Evolutionary conservation across 2,888 invertebrate species (phyloP).

Genomic region (Acrocyrtus sp.): DNA sequence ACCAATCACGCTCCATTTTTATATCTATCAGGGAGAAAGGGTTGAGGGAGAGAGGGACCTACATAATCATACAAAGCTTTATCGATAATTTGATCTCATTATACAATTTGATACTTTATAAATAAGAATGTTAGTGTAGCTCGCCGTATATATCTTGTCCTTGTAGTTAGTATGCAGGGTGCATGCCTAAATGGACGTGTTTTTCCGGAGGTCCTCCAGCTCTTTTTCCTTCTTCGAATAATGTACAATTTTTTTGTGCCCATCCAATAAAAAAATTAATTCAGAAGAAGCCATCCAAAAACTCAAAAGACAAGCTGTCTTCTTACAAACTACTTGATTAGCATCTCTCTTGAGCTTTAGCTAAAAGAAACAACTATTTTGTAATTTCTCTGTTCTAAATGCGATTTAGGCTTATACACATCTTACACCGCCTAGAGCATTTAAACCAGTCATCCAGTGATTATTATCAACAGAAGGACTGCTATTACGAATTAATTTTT

Average conservation of each 20-base stretch:
- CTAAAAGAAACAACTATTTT: background rate
- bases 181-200: constrained; percentile 32
- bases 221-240: background rate
- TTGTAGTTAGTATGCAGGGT: constrained; percentile 33
- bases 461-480: background rate
- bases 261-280: background rate
- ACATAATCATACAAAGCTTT: constrained; percentile 37
- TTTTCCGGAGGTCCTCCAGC: constrained; percentile 32
- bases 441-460: too few relatives aligned
- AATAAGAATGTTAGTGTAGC: background rate
- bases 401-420: too few relatives aligned
- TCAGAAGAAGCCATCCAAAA: constrained; percentile 28
- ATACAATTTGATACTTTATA: background rate
- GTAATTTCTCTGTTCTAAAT: background rate
- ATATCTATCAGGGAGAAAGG: background rate
- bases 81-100: constrained; percentile 48
- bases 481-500: background rate
- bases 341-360: background rate
- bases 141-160: constrained; percentile 7
- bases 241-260: background rate
- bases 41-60: background rate
- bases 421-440: too few relatives aligned
- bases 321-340: constrained; percentile 21
- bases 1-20: constrained; percentile 7
- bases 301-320: constrained; percentile 29